These are phyloP conservation scores for Halocynthia aurantium DNA, from an alignment of 23 tunicate genomes.

Conservation along the genomic window DNA sequence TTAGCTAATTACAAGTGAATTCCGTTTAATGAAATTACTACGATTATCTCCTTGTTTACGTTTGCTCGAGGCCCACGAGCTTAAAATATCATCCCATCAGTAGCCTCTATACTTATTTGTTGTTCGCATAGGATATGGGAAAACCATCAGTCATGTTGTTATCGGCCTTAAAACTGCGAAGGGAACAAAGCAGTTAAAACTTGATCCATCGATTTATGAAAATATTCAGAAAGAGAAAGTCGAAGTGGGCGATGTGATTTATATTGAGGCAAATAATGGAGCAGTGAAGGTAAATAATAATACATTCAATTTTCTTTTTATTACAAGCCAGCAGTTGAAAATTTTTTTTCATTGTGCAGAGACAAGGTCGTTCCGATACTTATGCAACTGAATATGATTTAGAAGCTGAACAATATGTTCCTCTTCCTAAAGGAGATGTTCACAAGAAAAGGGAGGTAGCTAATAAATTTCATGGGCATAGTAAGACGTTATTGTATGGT, in stretches of 20 bases:
- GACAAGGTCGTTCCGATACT: constrained; percentile 93
- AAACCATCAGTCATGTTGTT: constrained; percentile 89
- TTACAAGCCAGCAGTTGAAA: background rate
- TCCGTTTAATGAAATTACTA: too few species aligned
- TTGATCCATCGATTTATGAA: constrained; percentile 95
- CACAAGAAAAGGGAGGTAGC: constrained; percentile 90
- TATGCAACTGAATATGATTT: constrained; percentile 98
- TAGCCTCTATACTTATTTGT: too few species aligned
- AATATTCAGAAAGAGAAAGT: constrained; percentile 96
- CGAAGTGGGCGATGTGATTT: constrained; percentile 97
- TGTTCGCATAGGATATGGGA: constrained; percentile 77
- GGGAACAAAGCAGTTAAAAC: constrained; percentile 94
- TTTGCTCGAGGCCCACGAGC: too few species aligned
- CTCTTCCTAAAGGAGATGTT: constrained; percentile 98
- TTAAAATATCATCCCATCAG: too few species aligned
- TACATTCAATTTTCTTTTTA: background rate
- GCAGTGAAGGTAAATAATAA: constrained; percentile 80
- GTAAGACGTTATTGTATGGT: too few species aligned
- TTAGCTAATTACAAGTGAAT: too few species aligned
- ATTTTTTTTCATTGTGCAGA: constrained; percentile 16
- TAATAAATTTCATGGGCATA: too few species aligned
- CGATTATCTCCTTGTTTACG: too few species aligned
- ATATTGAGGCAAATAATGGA: constrained; percentile 99
- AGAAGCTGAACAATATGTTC: constrained; percentile 99
- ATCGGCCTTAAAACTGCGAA: constrained; percentile 91